Evolutionary conservation across 2,888 invertebrate species (phyloP), one percentile per base, ranked within the genome.

Genomic region (Philhelius pedissequus): DNA sequence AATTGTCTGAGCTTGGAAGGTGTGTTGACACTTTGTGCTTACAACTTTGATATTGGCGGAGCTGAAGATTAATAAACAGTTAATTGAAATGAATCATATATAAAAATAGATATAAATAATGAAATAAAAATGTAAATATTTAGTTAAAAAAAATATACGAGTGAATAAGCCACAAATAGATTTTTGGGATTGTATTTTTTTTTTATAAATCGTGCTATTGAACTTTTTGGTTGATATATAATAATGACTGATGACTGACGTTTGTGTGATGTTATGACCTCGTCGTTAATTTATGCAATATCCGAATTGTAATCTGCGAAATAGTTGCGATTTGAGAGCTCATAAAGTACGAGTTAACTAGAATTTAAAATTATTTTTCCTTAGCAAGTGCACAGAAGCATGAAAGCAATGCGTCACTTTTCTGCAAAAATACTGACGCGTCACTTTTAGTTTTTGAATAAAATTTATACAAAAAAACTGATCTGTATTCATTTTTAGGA

Each of bases 181-280:
- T 8, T 25, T 22, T 62, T 62, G 25, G 3, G 38, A 20, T n/a
- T n/a, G n/a, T n/a, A 5, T 48, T 20, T 11, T 50, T 2, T n/a
- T 58, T 52, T 8, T 58, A 43, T 66, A 30, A 66, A 82, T 66
- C 64, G 74, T 83, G 79, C 35, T 79, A 74, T 70, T 83, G 83
- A 83, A 83, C 83, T 75, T 79, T 66, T 83, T 75, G 70, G 66
- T 64, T 15, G 9, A 22, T 70, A 52, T 3, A 32, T 11, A 66
- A 38, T 40, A 27, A 52, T 68, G 38, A 32, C n/a, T n/a, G n/a
- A n/a, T n/a, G n/a, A n/a, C n/a, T 50, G 45, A 13, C 15, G n/a
- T n/a, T n/a, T 64, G 11, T 20, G 50, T 3, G 11, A 43, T 6
- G 50, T 45, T n/a, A n/a, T 79, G 79, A 75, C 15, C 50, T 79